A percentile compares a stretch with the other conserved stretches of the same genome.
These are phyloP conservation scores for Bombus soroeensis DNA, from an alignment of 1,140 invertebrate species.

Conservation along the genomic window DNA sequence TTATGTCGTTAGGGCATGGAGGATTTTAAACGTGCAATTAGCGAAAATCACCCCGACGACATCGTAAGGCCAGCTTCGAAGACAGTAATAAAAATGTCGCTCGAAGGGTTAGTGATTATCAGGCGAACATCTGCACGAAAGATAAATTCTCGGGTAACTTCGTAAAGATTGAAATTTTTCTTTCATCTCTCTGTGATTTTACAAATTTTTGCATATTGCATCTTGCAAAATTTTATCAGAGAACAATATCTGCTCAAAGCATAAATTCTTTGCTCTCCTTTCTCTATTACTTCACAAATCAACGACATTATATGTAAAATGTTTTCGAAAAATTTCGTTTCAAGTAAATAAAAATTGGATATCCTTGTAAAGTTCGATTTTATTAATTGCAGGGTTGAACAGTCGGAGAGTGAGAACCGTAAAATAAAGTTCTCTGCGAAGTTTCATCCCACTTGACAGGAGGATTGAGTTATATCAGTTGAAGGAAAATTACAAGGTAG, in stretches of 20 bases:
- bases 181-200: background rate
- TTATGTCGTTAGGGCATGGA: slow-evolving; percentile 71
- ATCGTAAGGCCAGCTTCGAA: slow-evolving; percentile 19
- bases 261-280: background rate
- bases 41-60: slow-evolving; percentile 54
- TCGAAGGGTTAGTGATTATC: slow-evolving; percentile 35
- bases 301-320: background rate
- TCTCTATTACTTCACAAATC: background rate
- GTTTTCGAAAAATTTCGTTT: background rate
- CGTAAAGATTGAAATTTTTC: no score
- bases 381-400: background rate
- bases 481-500: slow-evolving; percentile 65
- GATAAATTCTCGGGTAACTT: background rate
- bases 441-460: background rate
- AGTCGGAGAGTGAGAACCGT: background rate
- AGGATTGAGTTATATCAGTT: slow-evolving; percentile 73
- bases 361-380: background rate
- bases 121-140: background rate
- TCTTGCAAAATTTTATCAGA: background rate
- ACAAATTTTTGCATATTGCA: background rate
- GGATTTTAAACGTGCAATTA: slow-evolving; percentile 72
- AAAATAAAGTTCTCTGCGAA: slow-evolving; percentile 21
- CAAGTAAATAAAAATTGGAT: background rate
- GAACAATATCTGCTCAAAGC: no score
- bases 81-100: slow-evolving; percentile 42